Evolutionary conservation across 2,888 invertebrate genomes (phyloP), one percentile per base, ranked within the genome.

Genomic region (Brachyopa scutellaris): DNA sequence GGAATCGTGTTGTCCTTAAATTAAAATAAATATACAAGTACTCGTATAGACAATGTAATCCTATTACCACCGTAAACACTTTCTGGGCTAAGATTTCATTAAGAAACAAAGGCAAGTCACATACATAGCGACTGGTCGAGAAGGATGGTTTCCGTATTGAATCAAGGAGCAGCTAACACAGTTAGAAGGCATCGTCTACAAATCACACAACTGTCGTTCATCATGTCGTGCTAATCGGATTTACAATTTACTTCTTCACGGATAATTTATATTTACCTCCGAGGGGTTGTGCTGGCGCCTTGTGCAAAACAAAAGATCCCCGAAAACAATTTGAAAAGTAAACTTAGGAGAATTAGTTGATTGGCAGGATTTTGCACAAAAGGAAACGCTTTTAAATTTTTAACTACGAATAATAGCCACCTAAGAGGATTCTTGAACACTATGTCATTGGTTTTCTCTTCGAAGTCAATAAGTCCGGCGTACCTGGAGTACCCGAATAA

Each of bases 161-260:
- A 21, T 47, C 15, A 51, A 26, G 8, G 36, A 64, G 6, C 21
- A 45, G 45, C 26, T 73, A 38, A 55, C 33, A 38, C 55, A 64
- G 47, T 73, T 51, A 42, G 31, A 23, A 51, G 17, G 42, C 61
- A 17, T 36, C 42, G 36, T 19, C 26, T 33, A 69, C 29, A 62
- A 45, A 23, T 21, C 29, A 21, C 11, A 49, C 33, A 23, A 55
- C 40, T 51, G 62, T 77, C 55, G 26, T 62, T 33, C 69, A 53
- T 59, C 59, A 57, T 59, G 36, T 55, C 62, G 62, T 62, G 15
- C 31, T 59, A 72, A 78, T 64, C 72, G 57, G 64, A 72, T 78
- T n/a, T 72, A 78, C 49, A 42, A 45, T 21, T 72, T 59, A 72
- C 40, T 51, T 64, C 42, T 29, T 17, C n/a, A 40, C 7, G 59